phyloP scores from a whole-genome alignment of 2,888 invertebrate species.

The Lycocerus yunnanus region DNA sequence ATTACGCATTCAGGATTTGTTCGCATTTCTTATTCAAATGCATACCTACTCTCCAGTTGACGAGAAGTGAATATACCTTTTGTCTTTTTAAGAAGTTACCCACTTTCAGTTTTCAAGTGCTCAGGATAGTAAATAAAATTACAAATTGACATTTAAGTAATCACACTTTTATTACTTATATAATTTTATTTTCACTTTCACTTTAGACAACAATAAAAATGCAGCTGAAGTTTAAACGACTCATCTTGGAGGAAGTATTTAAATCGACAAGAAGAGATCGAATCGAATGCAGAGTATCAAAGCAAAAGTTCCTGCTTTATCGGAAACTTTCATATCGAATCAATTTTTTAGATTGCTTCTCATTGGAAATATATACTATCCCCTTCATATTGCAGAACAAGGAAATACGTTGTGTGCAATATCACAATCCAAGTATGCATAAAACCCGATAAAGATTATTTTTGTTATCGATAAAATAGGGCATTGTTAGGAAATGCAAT shows the following conservation, averaged over 20 bases:
- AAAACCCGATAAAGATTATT: background rate
- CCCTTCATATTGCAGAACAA: background rate
- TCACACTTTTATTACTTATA: background rate
- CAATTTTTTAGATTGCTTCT: no score
- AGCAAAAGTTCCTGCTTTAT: no score
- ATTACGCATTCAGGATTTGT: background rate
- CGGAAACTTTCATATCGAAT: no score
- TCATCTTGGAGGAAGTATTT: background rate
- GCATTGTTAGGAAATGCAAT: background rate
- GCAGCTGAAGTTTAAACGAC: background rate
- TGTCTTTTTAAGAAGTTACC: background rate
- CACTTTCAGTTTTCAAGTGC: background rate
- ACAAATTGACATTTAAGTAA: background rate
- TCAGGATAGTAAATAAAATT: background rate
- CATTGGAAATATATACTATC: no score
- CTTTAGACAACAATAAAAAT: background rate
- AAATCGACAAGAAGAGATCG: background rate
- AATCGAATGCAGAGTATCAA: background rate
- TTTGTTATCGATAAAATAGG: background rate
- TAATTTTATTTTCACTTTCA: background rate
- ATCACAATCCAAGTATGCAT: background rate
- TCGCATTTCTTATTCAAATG: background rate
- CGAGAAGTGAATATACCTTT: background rate
- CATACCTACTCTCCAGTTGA: background rate
- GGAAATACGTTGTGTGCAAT: background rate